Base-by-base conservation (phyloP, 2,797 vertebrate species). In the Lerista edwardsae region DNA sequence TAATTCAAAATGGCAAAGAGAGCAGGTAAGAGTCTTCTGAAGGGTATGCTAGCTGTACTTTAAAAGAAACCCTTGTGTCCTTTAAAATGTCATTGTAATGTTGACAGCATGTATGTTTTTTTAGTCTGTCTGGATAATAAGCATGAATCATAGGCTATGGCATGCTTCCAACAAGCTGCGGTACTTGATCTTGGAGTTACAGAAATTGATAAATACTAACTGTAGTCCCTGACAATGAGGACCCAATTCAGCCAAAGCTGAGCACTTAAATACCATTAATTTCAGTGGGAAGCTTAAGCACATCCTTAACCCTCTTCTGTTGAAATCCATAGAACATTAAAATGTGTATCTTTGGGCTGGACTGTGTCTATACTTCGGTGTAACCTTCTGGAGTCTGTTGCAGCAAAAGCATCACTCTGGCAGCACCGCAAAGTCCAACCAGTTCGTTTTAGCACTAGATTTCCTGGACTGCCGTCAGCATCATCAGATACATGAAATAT, bases 1-100 rank as follows among this genome's bases (percentile, higher is more conserved):
- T 99, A 90, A 97, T 99, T 91, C 98, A 99, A 90, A 99, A 99
- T 75, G 98, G 98, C 94, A 99, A 99, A 89, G 98, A 99, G 91
- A 99, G 97, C 97, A 99, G 98, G 99, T 99, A 96, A 93, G 90
- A 77, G 71, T 79, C 88, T 90, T 91, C 87, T 61, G 62, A 89
- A 57, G 86, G 90, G 39, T 31, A 36, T n/a, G 59, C 90, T 27
- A 91, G 41, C 79, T 85, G 88, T 74, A 4, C 62, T 86, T 93
- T 85, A 75, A 85, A 91, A 76, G 57, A 14, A 0, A 57, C 2
- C 79, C 41, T 82, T 77, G 39, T 29, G 67, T 89, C 7, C 75
- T 77, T 55, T 68, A 80, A 84, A 87, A 75, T 80, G 61, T n/a
- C 44, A 3, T 87, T 29, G 57, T 84, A 47, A 61, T 80, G 19